Conservation (phyloP, 1,140 invertebrate genomes). For the Panagrolaimus sp. region DNA sequence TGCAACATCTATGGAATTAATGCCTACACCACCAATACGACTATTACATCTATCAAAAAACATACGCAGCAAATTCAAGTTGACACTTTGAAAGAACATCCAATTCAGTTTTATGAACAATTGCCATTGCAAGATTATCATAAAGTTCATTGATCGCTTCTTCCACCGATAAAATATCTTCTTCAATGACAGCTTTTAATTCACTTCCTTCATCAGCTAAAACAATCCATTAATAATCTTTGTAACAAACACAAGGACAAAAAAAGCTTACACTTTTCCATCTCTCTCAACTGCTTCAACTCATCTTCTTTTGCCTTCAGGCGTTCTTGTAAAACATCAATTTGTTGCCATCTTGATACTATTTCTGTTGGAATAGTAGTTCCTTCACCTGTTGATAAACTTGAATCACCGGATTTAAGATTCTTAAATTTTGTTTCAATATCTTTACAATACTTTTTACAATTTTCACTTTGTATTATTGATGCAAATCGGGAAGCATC, state of each 20-base stretch:
- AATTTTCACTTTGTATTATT: not conserved
- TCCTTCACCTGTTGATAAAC: not conserved
- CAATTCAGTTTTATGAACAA: slow-evolving; percentile 35
- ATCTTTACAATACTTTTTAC: slow-evolving; percentile 2
- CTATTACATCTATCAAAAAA: slow-evolving; percentile 6
- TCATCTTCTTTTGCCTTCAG: slow-evolving; percentile 27
- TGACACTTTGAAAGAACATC: slow-evolving; percentile 46
- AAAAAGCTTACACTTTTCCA: slow-evolving; percentile 21
- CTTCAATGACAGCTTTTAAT: slow-evolving; percentile 24
- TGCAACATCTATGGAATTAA: too few relatives aligned
- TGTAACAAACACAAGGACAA: not conserved
- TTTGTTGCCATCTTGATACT: slow-evolving; percentile 34
- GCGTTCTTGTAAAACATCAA: slow-evolving; percentile 10
- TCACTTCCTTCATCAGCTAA: slow-evolving; percentile 20
- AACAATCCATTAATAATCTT: slow-evolving; percentile 5
- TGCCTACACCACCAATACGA: too few relatives aligned
- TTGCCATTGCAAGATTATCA: slow-evolving; percentile 18
- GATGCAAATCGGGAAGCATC: not conserved
- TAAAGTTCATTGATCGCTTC: slow-evolving; percentile 23
- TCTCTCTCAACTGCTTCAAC: slow-evolving; percentile 28
- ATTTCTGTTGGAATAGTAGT: not conserved
- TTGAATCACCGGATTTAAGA: slow-evolving; percentile 1
- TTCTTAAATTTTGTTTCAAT: not conserved
- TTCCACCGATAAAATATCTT: slow-evolving; percentile 21
- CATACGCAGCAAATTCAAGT: slow-evolving; percentile 44